These are phyloP conservation scores for Acholoe squamosa DNA, from an alignment of 2,888 invertebrate species.

Conservation along the genomic window DNA sequence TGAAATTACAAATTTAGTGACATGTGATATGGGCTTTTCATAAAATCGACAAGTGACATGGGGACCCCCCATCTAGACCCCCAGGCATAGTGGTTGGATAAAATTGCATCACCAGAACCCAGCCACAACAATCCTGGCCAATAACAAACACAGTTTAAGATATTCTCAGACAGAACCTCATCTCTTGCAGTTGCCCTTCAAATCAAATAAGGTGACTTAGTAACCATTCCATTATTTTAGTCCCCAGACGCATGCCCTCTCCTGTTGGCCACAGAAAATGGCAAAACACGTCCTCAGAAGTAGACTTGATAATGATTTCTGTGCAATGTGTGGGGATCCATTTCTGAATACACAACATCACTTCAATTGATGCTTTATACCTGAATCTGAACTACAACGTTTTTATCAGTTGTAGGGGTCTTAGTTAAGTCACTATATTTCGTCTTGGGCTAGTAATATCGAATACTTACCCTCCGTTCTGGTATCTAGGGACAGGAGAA, in stretches of 20 bases:
- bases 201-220: not conserved
- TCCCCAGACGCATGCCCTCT: not conserved
- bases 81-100: no score
- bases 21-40: no score
- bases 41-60: no score
- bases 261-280: not conserved
- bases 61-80: no score
- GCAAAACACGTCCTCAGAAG: not conserved
- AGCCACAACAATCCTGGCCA: no score
- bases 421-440: not conserved
- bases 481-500: slow-evolving; percentile 35
- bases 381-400: not conserved
- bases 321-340: no score
- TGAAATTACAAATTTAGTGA: no score
- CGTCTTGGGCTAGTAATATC: not conserved
- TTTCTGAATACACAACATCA: no score
- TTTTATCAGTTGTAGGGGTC: not conserved
- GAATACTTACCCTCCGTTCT: not conserved
- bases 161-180: no score
- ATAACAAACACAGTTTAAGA: no score
- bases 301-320: not conserved
- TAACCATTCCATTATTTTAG: not conserved
- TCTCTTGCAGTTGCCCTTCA: slow-evolving; percentile 19
- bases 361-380: not conserved
- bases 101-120: no score